These are phyloP conservation scores for Sipha maydis DNA, from an alignment of 2,888 invertebrate species.

Conservation along the genomic window DNA sequence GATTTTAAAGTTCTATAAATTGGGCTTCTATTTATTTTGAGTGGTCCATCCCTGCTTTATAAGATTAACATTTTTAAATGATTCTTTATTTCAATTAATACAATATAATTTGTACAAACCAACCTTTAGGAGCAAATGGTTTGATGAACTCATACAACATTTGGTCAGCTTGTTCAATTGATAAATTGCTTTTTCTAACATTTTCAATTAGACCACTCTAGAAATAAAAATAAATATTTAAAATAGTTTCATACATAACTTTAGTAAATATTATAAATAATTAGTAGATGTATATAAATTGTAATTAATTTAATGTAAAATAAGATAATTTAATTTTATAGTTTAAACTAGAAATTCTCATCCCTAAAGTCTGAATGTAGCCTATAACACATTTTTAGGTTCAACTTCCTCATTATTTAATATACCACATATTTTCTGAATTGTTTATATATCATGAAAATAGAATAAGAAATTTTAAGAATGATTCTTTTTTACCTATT, in stretches of 20 bases:
- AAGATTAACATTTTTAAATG: not conserved
- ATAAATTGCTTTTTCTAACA: constrained; percentile 76
- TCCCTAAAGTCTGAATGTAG: too few relatives aligned
- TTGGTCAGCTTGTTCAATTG: constrained; percentile 76
- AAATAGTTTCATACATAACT: constrained; percentile 14
- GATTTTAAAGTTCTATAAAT: too few relatives aligned
- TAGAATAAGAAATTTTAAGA: too few relatives aligned
- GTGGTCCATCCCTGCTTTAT: too few relatives aligned
- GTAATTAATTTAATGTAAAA: constrained; percentile 30
- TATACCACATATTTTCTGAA: too few relatives aligned
- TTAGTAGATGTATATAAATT: not conserved
- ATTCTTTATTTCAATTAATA: not conserved
- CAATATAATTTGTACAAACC: not conserved
- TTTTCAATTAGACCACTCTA: constrained; percentile 84
- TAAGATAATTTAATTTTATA: not conserved
- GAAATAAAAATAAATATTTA: constrained; percentile 66
- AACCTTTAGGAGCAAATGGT: constrained; percentile 68
- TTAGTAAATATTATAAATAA: constrained; percentile 10
- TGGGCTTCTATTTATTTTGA: too few relatives aligned
- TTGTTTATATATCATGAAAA: too few relatives aligned
- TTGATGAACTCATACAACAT: constrained; percentile 78
- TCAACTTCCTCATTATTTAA: too few relatives aligned
- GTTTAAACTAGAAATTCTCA: not conserved
- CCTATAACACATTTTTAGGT: too few relatives aligned
- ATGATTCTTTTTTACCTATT: too few relatives aligned